A percentile compares a stretch with the other conserved stretches of the same genome.
These are phyloP conservation scores for Aphaenogaster rudis DNA, from an alignment of 1,140 invertebrate species.

Conservation along the genomic window DNA sequence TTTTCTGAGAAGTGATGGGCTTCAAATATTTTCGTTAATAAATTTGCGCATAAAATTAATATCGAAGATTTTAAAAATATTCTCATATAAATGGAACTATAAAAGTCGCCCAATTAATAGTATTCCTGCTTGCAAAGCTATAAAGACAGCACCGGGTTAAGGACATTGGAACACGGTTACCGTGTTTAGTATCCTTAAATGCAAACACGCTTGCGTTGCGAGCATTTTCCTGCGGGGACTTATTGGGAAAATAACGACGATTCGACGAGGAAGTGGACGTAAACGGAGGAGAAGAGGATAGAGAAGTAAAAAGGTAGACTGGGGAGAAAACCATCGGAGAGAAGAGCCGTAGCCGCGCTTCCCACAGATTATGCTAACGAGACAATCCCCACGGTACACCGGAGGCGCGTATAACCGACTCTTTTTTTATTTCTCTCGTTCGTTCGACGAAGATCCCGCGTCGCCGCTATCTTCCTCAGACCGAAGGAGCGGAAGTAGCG, in stretches of 20 bases:
- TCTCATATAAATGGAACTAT: not conserved
- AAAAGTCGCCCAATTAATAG: not conserved
- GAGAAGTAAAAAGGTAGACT: constrained; percentile 51
- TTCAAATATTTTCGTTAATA: not conserved
- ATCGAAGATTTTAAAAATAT: not conserved
- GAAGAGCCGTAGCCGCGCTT: constrained; percentile 72
- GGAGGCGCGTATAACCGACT: constrained; percentile 65
- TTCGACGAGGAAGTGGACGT: constrained; percentile 5
- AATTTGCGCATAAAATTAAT: not conserved
- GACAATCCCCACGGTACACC: constrained; percentile 74
- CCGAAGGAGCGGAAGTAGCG: not conserved
- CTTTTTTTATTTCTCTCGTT: constrained; percentile 73
- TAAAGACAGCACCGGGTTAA: not conserved
- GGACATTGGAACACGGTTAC: not conserved
- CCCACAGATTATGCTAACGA: constrained; percentile 83
- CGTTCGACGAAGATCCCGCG: constrained; percentile 51
- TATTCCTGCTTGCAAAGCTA: not conserved
- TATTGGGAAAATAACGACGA: constrained; percentile 68
- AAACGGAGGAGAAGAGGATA: constrained; percentile 27
- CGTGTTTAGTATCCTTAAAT: constrained; percentile 33
- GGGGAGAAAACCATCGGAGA: constrained; percentile 67
- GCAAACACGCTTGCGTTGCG: constrained; percentile 34
- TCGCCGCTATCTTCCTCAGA: constrained; percentile 56
- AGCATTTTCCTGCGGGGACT: constrained; percentile 36
- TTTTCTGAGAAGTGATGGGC: not conserved